phyloP scores from a whole-genome alignment of 2,797 vertebrate genomes.

The Epinephelus coioides region DNA sequence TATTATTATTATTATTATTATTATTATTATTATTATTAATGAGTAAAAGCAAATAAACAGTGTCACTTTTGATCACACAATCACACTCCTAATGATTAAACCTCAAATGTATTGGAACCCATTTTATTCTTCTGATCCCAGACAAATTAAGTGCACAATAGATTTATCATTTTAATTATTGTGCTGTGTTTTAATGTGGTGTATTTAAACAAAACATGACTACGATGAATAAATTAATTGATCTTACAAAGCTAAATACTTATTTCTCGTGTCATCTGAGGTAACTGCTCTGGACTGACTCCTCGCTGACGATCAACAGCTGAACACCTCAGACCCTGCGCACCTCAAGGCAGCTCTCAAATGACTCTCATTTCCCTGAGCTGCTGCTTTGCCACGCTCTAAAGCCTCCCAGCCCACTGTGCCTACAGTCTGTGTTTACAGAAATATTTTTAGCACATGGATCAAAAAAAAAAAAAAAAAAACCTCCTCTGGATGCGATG shows the following conservation, averaged over 20 bases:
- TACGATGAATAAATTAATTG: neutral
- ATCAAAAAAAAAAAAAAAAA: conserved; percentile 3
- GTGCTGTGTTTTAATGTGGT: neutral
- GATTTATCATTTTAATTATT: neutral
- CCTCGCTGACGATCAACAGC: conserved; percentile 20
- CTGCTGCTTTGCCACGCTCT: conserved; percentile 53
- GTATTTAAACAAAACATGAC: neutral
- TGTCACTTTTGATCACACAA: neutral
- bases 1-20: too few species aligned
- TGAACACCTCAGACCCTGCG: conserved; percentile 32
- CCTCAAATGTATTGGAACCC: neutral
- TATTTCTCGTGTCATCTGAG: conserved; percentile 19
- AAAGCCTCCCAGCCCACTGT: conserved; percentile 27
- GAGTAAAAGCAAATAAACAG: too few species aligned
- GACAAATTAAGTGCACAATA: neutral
- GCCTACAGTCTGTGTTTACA: conserved; percentile 46
- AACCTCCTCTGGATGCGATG: neutral
- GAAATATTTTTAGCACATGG: conserved; percentile 30
- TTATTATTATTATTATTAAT: too few species aligned
- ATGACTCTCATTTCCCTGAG: conserved; percentile 58
- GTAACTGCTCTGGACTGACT: conserved; percentile 13
- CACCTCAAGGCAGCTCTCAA: conserved; percentile 51
- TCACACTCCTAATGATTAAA: neutral
- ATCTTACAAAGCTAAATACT: neutral
- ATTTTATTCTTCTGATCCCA: neutral